A percentile compares a stretch with the other conserved stretches of the same genome.
Evolutionary conservation across 2,113 vertebrate genomes (phyloP).

Genomic region (Physeter macrocephalus): DNA sequence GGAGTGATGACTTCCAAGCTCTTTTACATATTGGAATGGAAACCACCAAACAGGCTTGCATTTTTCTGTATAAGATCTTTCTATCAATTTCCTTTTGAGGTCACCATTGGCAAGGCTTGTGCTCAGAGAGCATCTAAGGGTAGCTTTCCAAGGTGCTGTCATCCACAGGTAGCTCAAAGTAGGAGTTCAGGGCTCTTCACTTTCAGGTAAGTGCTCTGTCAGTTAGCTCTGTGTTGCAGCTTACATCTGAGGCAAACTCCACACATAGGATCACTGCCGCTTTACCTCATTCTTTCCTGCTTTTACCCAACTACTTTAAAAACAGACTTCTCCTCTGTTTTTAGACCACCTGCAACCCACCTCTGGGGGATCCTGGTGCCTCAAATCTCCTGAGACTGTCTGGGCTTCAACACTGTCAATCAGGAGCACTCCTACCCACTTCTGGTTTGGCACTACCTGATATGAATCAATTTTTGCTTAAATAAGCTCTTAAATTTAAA

Average conservation of each 20-base stretch:
- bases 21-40: background rate
- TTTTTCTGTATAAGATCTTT: background rate
- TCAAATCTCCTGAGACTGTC: background rate
- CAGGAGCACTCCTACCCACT: background rate
- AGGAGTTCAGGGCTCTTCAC: constrained; percentile 76
- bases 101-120: background rate
- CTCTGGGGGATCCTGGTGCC: background rate
- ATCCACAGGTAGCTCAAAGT: constrained; percentile 57
- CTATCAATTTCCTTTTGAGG: background rate
- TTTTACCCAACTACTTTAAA: background rate
- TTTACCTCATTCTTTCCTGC: background rate
- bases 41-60: background rate
- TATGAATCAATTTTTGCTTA: background rate
- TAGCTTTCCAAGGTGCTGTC: background rate
- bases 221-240: constrained; percentile 59
- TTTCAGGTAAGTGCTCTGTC: constrained; percentile 77
- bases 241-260: constrained; percentile 80
- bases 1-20: background rate
- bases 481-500: background rate
- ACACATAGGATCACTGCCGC: constrained; percentile 76
- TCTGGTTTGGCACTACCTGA: background rate
- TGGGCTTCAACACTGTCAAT: background rate
- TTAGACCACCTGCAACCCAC: background rate
- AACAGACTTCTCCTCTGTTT: background rate
- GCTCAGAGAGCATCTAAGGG: background rate